These are phyloP conservation scores for Benitochromis conjunctus DNA, from an alignment of 2,113 vertebrate genomes.

Conservation along the genomic window DNA sequence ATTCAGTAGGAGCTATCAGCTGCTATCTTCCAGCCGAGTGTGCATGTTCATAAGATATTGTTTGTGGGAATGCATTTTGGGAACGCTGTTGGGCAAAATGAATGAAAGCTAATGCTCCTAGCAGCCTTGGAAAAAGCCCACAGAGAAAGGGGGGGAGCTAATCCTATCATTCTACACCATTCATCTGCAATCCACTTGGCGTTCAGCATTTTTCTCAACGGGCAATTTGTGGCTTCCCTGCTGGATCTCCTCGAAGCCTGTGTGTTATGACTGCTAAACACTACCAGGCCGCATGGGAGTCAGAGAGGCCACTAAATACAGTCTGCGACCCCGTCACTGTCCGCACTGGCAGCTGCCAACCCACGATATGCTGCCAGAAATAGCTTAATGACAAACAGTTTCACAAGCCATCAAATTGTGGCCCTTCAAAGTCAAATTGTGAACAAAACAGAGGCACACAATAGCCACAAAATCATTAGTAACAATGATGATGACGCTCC, in stretches of 20 bases:
- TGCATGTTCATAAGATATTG: slow-evolving; percentile 15
- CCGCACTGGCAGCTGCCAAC: slow-evolving; percentile 58
- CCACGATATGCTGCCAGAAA: slow-evolving; percentile 45
- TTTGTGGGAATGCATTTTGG: slow-evolving; percentile 49
- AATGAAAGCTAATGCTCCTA: slow-evolving; percentile 50
- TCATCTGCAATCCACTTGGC: slow-evolving; percentile 72
- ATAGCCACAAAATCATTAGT: slow-evolving; percentile 43
- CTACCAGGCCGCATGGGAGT: slow-evolving; percentile 55
- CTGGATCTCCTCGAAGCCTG: slow-evolving; percentile 58
- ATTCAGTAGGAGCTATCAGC: slow-evolving; percentile 26
- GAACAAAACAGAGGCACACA: slow-evolving; percentile 19
- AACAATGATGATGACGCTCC: slow-evolving; percentile 9
- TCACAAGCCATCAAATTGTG: slow-evolving; percentile 51
- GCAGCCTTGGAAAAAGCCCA: slow-evolving; percentile 63
- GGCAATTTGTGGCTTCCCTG: slow-evolving; percentile 71
- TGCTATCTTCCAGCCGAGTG: slow-evolving; percentile 23
- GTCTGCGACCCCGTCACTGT: slow-evolving; percentile 52
- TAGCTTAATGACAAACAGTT: slow-evolving; percentile 61
- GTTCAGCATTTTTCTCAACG: slow-evolving; percentile 65
- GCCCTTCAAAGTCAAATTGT: slow-evolving; percentile 42
- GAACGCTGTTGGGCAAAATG: slow-evolving; percentile 23
- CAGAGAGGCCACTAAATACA: slow-evolving; percentile 62
- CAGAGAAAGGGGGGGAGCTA: slow-evolving; percentile 60
- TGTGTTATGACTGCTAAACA: slow-evolving; percentile 67
- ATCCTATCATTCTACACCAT: slow-evolving; percentile 73